These are phyloP conservation scores for Didymodactylos carnosus DNA, from an alignment of 2,888 invertebrate genomes.

Conservation along the genomic window DNA sequence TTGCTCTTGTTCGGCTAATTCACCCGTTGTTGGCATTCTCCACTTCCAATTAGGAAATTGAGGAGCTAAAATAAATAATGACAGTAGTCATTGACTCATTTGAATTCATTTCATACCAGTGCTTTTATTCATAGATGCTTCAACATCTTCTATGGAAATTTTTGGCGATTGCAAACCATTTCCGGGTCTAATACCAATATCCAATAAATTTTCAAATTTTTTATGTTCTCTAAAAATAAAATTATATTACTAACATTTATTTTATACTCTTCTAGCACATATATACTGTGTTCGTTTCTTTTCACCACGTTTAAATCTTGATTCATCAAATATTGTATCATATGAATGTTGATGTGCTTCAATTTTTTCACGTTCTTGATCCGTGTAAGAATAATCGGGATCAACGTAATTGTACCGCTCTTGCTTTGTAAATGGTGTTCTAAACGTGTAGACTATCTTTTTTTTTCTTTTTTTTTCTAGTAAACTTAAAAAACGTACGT, in stretches of 20 bases:
- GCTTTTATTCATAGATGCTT: not conserved
- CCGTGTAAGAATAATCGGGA: conserved; percentile 31
- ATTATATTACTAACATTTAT: not conserved
- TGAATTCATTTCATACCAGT: not conserved
- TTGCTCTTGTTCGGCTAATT: conserved; percentile 10
- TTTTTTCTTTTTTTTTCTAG: no score
- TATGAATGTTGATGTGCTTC: conserved; percentile 24
- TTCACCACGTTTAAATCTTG: conserved; percentile 18
- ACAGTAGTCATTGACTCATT: no score
- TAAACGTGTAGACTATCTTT: no score
- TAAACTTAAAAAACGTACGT: conserved; percentile 27
- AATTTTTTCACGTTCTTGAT: conserved; percentile 22
- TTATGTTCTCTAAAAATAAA: conserved; percentile 23
- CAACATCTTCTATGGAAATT: conserved; percentile 25
- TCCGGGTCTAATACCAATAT: conserved; percentile 30
- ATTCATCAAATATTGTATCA: conserved; percentile 22
- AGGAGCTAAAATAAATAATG: no score
- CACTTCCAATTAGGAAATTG: not conserved
- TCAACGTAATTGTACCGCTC: conserved; percentile 30
- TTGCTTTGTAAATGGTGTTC: conserved; percentile 27
- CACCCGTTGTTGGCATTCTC: not conserved
- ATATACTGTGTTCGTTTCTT: conserved; percentile 6
- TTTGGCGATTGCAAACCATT: conserved; percentile 26
- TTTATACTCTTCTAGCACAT: not conserved
- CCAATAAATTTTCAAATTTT: conserved; percentile 23